Evolutionary conservation across 2,113 vertebrate genomes (phyloP).

Genomic region (Neolamprologus tretocephalus): DNA sequence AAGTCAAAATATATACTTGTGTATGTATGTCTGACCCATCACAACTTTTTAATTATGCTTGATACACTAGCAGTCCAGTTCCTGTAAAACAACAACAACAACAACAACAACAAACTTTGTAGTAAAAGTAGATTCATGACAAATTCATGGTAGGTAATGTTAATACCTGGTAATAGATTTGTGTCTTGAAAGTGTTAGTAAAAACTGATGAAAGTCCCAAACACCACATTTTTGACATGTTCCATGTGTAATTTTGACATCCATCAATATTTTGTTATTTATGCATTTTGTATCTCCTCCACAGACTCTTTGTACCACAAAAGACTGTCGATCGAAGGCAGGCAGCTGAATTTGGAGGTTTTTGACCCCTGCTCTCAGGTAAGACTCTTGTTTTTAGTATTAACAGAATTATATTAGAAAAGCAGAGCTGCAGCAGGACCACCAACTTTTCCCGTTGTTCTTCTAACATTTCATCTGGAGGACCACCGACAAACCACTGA

Average conservation of each 20-base stretch:
- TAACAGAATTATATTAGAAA: background rate
- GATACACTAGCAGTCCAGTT: background rate
- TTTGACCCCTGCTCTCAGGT: conserved; percentile 76
- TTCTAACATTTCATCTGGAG: background rate
- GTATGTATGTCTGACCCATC: background rate
- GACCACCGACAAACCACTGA: background rate
- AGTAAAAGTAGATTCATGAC: background rate
- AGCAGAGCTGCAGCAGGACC: background rate
- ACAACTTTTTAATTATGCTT: background rate
- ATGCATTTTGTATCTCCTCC: background rate
- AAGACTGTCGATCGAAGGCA: conserved; percentile 69
- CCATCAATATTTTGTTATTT: background rate
- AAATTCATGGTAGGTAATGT: background rate
- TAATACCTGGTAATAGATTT: background rate
- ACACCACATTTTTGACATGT: background rate
- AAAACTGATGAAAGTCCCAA: background rate
- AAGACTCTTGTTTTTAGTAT: background rate
- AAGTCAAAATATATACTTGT: background rate
- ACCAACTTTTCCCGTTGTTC: background rate
- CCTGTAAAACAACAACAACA: background rate
- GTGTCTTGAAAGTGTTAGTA: background rate
- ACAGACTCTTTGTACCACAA: conserved; percentile 73
- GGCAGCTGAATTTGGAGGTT: conserved; percentile 73
- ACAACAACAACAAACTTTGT: background rate
- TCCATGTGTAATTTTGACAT: background rate